Base-by-base conservation (phyloP, 2,113 vertebrate genomes). In the Nannobrachium achirus region DNA sequence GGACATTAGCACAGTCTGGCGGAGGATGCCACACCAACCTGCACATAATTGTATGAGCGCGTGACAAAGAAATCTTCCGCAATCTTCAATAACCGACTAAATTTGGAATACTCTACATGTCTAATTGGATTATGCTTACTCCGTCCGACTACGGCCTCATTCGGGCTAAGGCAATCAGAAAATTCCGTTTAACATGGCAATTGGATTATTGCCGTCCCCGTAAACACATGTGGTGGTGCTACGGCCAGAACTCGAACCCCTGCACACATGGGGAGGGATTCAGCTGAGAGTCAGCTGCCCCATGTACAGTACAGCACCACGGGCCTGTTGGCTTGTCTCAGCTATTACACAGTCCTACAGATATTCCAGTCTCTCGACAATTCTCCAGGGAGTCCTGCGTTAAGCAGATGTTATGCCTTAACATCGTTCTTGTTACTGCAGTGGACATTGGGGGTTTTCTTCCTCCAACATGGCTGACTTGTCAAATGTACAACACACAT, bases 231-330 rank as follows among this genome's bases (percentile, higher is more conserved):
- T 76, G 81, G 57, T 76, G 81, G 69, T 49, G 13, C 44, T 64
- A 57, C 0, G 53, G 66, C 40, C 39, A 16, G 59, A 70, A 81
- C 73, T 68, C 69, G 77, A 73, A 84, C 71, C 44, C 33, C 33
- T 50, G 41, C 41, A 74, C 69, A 86, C 62, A 69, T 19, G 39
- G 39, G 61, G 6, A 33, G 56, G 33, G 58, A 74, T 78, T 87
- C 81, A 83, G 75, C 71, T 79, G 81, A 81, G 86, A 84, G 73
- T 82, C 77, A 84, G 70, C 81, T 82, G 78, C 77, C 73, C 19
- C 16, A 61, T 74, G 42, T 50, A 63, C 53, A 69, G 42, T 50
- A 63, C 53, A 69, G 15, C 56, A 60, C 56, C 42, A 60, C 48
- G 69, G 49, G 59, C n/a, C 9, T 60, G 58, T 74, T 69, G 13